Base-by-base conservation (phyloP, 2,113 vertebrate genomes). In the Notothenia rossii region DNA sequence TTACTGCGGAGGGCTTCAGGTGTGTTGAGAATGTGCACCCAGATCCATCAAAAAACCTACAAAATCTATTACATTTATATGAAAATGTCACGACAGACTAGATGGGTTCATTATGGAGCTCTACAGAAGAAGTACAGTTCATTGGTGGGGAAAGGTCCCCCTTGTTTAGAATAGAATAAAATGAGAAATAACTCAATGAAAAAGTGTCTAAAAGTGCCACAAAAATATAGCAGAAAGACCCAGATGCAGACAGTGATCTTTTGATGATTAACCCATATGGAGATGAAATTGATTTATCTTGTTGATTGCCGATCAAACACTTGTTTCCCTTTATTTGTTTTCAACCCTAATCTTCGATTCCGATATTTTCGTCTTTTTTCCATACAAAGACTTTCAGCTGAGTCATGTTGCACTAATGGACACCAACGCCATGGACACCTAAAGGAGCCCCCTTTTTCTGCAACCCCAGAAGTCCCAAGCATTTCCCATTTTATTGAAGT, bases 61-160 rank as follows among this genome's bases (percentile, higher is more conserved):
- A 77, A 79, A 81, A 82, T 76, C 51, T 67, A 81, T 85, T 79
- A 81, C 60, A 81, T 81, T 79, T 63, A 60, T 75, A 72, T 65
- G 33, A 65, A 83, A 85, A 76, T 81, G 81, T 86, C 74, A 86
- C 58, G 59, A 79, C 64, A 69, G 55, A 66, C 56, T 75, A 14
- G 59, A 84, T 59, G 49, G 73, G 62, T 67, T 87, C 59, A 70
- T 76, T 81, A 77, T 51, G 70, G 20, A 68, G 75, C 55, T 84
- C 70, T 33, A 33, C 36, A 40, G 36, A 40, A 40, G 36, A 14
- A 49, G 17, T 20, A 45, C 5, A 69, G 49, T 22, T 72, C 18
- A 49, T 63, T 65, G 60, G 20, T 29, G 2, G 12, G 40, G 15
- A 59, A 68, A 48, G 33, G 62, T 78, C 69, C 45, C 33, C n/a